Conservation (phyloP, 37 sponge, comb jelly and placozoan genomes). For the Eunapius fragilis region DNA sequence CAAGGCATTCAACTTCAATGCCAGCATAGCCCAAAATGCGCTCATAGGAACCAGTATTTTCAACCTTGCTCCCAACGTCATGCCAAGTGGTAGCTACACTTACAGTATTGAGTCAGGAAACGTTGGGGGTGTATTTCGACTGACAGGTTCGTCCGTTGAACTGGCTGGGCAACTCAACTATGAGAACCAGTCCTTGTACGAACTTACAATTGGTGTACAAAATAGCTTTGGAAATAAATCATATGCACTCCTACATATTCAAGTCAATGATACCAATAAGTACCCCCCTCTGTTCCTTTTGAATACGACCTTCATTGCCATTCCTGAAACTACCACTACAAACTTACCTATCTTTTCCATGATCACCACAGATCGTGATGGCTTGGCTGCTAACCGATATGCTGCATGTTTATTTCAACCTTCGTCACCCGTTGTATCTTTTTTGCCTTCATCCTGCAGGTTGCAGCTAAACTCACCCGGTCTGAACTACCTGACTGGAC, state of each 20-base stretch:
- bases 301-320: slow-evolving; percentile 27
- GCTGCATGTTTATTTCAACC: neutral
- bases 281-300: slow-evolving; percentile 54
- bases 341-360: slow-evolving; percentile 28
- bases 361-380: slow-evolving; percentile 56
- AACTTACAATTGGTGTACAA: slow-evolving; percentile 37
- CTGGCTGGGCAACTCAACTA: slow-evolving; percentile 30
- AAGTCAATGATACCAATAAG: slow-evolving; percentile 67
- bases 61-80: neutral
- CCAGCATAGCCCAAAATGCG: neutral
- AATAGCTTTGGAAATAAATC: slow-evolving; percentile 5
- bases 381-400: slow-evolving; percentile 22
- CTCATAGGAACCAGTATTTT: neutral
- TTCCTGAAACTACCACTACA: slow-evolving; percentile 52
- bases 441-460: neutral
- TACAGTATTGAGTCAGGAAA: slow-evolving; percentile 28
- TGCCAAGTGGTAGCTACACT: neutral
- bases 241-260: slow-evolving; percentile 42
- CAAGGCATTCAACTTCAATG: neutral
- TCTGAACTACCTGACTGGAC: slow-evolving; percentile 34
- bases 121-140: slow-evolving; percentile 2
- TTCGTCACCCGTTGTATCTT: neutral
- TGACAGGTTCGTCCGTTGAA: neutral
- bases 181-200: slow-evolving; percentile 47
- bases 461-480: neutral